Evolutionary conservation across 2,113 vertebrate species (phyloP).

Genomic region (Indicator maculatus): DNA sequence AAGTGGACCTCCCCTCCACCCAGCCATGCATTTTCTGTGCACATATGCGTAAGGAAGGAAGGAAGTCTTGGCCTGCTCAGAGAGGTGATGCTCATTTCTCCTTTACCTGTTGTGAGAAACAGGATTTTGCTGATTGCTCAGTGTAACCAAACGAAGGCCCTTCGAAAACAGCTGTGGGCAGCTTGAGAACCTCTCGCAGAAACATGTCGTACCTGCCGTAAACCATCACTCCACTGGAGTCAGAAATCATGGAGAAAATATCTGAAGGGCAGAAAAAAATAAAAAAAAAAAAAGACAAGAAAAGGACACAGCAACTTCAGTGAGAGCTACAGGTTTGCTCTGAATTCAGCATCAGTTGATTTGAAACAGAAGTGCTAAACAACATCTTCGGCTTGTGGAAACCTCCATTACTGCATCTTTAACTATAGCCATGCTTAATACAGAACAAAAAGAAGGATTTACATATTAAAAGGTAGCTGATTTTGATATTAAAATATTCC

Average conservation of each 20-base stretch:
- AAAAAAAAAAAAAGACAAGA: neutral
- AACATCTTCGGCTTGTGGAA: neutral
- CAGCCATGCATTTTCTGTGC: neutral
- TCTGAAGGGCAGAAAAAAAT: constrained; percentile 72
- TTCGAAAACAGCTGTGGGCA: constrained; percentile 95
- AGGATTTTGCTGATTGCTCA: constrained; percentile 91
- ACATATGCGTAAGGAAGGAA: neutral
- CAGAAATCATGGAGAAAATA: constrained; percentile 98
- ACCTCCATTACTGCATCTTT: neutral
- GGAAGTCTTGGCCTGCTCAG: neutral
- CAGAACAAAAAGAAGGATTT: neutral
- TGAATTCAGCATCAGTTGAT: neutral
- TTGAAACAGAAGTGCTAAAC: neutral
- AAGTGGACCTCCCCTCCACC: neutral
- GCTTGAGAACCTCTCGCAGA: constrained; percentile 92
- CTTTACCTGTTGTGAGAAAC: constrained; percentile 93
- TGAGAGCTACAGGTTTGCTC: neutral
- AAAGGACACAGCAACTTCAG: neutral
- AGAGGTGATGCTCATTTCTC: neutral
- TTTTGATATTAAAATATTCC: constrained; percentile 16
- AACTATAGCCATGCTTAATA: neutral
- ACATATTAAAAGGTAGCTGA: neutral
- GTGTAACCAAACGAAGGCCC: constrained; percentile 97
- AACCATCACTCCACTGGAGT: constrained; percentile 91
- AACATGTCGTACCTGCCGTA: constrained; percentile 94